These are phyloP conservation scores for Apocrypta bakeri DNA, from an alignment of 1,140 invertebrate genomes.

Conservation along the genomic window DNA sequence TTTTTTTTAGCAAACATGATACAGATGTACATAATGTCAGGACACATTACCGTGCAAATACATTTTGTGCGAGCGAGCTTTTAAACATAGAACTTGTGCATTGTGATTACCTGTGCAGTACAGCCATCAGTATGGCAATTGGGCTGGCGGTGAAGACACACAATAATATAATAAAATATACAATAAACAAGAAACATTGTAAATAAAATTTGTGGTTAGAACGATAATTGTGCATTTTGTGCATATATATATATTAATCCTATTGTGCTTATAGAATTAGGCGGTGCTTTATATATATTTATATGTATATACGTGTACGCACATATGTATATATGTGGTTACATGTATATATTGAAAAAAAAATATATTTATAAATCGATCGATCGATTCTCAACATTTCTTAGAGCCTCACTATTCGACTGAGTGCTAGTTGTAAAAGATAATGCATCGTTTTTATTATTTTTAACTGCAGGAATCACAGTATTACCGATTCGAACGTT, in stretches of 20 bases:
- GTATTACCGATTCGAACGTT: not conserved
- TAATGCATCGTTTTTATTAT: too few relatives aligned
- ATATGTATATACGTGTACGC: too few relatives aligned
- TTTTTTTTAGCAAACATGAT: too few relatives aligned
- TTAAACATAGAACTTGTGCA: conserved; percentile 71
- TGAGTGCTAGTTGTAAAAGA: too few relatives aligned
- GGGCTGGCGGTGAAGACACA: conserved; percentile 81
- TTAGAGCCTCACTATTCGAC: not conserved
- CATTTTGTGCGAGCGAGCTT: conserved; percentile 63
- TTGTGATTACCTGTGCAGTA: conserved; percentile 86
- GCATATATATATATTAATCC: conserved; percentile 37
- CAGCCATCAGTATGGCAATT: conserved; percentile 89
- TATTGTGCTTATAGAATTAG: not conserved
- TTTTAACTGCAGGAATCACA: too few relatives aligned
- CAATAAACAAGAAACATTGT: conserved; percentile 68
- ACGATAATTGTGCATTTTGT: conserved; percentile 32
- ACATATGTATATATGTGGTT: too few relatives aligned
- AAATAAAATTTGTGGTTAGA: conserved; percentile 55
- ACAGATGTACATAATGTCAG: conserved; percentile 18
- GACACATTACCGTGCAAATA: conserved; percentile 68
- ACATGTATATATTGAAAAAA: conserved; percentile 30
- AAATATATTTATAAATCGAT: conserved; percentile 33
- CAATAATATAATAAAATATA: conserved; percentile 73
- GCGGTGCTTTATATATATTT: conserved; percentile 45
- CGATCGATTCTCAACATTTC: conserved; percentile 19